A percentile compares a stretch with the other conserved stretches of the same genome.
These are phyloP conservation scores for Drosophila gunungcola DNA, from an alignment of 1,140 invertebrate genomes.

Conservation along the genomic window DNA sequence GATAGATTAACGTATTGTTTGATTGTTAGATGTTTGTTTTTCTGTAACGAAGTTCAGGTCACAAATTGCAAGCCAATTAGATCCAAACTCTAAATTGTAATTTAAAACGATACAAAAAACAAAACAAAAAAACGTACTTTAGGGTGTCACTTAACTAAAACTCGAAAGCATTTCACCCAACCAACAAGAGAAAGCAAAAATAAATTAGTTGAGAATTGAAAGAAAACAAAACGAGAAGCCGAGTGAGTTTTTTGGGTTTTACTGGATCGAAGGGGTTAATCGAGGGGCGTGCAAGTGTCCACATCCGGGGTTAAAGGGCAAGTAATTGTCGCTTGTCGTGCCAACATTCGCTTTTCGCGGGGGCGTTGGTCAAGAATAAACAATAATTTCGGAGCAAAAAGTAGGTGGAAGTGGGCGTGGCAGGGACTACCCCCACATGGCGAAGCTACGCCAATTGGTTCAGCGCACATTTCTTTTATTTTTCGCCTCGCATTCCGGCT, in stretches of 20 bases:
- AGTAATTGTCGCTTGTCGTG: conserved; percentile 70
- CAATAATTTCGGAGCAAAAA: conserved; percentile 58
- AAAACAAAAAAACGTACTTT: conserved; percentile 61
- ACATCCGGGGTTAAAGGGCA: conserved; percentile 45
- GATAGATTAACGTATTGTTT: conserved; percentile 44
- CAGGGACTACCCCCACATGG: neutral
- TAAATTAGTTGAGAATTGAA: conserved; percentile 83
- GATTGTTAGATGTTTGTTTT: conserved; percentile 62
- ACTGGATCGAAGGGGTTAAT: conserved; percentile 53
- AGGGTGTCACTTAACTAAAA: conserved; percentile 73
- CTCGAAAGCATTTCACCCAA: conserved; percentile 57
- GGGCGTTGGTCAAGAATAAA: conserved; percentile 61
- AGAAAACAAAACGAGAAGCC: conserved; percentile 40
- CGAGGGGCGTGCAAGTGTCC: conserved; percentile 69
- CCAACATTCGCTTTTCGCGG: conserved; percentile 24
- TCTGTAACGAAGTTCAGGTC: conserved; percentile 32
- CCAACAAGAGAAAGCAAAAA: conserved; percentile 62
- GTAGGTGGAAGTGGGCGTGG: conserved; percentile 3
- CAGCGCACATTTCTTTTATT: conserved; percentile 68
- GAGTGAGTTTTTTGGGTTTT: conserved; percentile 40
- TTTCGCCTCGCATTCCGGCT: conserved; percentile 56
- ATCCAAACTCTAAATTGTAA: conserved; percentile 59
- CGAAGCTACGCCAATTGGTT: conserved; percentile 65
- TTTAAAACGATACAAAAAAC: conserved; percentile 39
- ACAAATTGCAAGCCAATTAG: conserved; percentile 52